Percentiles rank a stretch among this genome's conserved stretches.
phyloP scores from a whole-genome alignment of 2,888 invertebrate species.

The Himalopsyche kuldschensis region DNA sequence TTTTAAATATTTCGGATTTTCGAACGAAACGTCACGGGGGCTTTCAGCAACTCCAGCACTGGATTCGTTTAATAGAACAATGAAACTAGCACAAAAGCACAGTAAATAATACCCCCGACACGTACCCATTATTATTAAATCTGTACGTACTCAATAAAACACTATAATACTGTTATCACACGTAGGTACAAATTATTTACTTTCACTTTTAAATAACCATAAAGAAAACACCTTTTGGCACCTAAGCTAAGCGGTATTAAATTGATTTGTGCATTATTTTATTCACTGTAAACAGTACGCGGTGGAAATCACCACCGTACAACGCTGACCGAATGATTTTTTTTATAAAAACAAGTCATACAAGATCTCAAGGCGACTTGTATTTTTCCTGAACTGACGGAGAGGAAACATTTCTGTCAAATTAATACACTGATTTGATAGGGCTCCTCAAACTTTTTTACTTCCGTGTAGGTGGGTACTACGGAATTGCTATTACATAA shows the following conservation, averaged over 20 bases:
- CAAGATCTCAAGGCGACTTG: neutral
- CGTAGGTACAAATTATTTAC: neutral
- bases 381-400: neutral
- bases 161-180: neutral
- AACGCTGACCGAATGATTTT: neutral
- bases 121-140: slow-evolving; percentile 23
- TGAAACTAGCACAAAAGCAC: slow-evolving; percentile 1
- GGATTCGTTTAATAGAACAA: neutral
- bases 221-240: neutral
- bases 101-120: slow-evolving; percentile 15
- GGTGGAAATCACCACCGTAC: neutral
- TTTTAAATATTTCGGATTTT: slow-evolving; percentile 62
- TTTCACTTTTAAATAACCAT: neutral
- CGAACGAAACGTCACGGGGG: slow-evolving; percentile 13
- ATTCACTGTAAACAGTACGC: neutral
- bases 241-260: neutral
- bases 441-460: neutral
- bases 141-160: neutral
- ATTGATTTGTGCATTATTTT: neutral
- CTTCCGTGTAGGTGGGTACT: neutral
- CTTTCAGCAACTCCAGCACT: slow-evolving; percentile 8
- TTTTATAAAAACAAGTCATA: neutral
- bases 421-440: neutral
- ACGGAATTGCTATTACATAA: no score
- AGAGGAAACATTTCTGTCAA: neutral